Percentiles rank a stretch among this genome's conserved stretches.
phyloP scores from a whole-genome alignment of 2,888 invertebrate genomes.

The Luffia ferchaultella region DNA sequence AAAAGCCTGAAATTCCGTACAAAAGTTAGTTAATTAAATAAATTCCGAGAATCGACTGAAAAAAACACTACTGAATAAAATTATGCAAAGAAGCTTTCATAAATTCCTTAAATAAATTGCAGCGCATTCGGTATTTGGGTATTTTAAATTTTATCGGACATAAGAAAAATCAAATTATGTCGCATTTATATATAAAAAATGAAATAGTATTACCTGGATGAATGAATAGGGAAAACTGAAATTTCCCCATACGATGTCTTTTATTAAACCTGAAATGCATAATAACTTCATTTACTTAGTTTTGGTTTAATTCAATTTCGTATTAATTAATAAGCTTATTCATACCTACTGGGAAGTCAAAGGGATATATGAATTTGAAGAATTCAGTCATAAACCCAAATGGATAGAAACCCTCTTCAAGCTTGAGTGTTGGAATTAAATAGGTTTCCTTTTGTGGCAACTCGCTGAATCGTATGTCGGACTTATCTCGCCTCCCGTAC shows the following conservation, averaged over 20 bases:
- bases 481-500: constrained; percentile 38
- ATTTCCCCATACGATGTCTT: constrained; percentile 53
- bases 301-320: background rate
- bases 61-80: no score
- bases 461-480: constrained; percentile 53
- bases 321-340: constrained; percentile 10
- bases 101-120: no score
- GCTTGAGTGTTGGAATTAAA: constrained; percentile 59
- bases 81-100: no score
- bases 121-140: background rate
- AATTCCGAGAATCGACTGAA: no score
- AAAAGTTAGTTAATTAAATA: background rate
- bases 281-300: background rate
- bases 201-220: constrained; percentile 50
- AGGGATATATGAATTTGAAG: constrained; percentile 70
- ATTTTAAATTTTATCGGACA: background rate
- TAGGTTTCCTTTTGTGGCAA: constrained; percentile 54
- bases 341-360: constrained; percentile 72
- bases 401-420: constrained; percentile 68
- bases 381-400: constrained; percentile 70
- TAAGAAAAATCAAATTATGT: no score
- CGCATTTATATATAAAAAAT: no score
- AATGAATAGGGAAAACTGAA: constrained; percentile 54
- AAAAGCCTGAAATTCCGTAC: background rate
- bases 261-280: constrained; percentile 39